Conservation (phyloP, 2,113 vertebrate genomes). For the Amphilophus citrinellus region DNA sequence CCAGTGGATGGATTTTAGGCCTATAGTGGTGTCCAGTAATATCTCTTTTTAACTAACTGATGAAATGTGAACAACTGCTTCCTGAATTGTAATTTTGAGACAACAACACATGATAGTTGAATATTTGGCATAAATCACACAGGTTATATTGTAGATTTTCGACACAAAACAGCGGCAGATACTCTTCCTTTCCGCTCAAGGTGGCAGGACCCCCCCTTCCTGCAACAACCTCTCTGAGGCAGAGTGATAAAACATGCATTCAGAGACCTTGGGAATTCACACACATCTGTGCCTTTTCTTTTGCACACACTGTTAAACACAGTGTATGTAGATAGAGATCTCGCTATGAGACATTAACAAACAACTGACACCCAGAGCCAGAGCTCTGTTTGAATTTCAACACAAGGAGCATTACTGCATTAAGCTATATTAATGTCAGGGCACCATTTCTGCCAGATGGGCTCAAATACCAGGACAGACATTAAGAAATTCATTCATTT, state of each 20-base stretch:
- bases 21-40: background rate
- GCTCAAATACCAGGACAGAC: slow-evolving; percentile 35
- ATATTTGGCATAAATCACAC: slow-evolving; percentile 2
- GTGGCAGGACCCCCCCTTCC: slow-evolving; percentile 13
- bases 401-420: slow-evolving; percentile 48
- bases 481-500: slow-evolving; percentile 8
- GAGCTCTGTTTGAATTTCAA: slow-evolving; percentile 47
- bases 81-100: background rate
- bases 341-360: slow-evolving; percentile 64
- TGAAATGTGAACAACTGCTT: background rate
- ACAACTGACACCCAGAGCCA: slow-evolving; percentile 56
- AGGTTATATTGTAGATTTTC: slow-evolving; percentile 9
- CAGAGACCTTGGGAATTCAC: slow-evolving; percentile 79
- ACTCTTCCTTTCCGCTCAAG: slow-evolving; percentile 31
- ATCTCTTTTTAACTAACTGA: background rate
- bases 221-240: slow-evolving; percentile 48
- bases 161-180: slow-evolving; percentile 16
- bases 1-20: background rate
- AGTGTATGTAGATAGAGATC: slow-evolving; percentile 62
- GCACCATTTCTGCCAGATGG: slow-evolving; percentile 43
- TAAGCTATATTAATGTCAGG: slow-evolving; percentile 56
- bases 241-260: slow-evolving; percentile 74
- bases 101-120: background rate
- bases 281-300: slow-evolving; percentile 77
- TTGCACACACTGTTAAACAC: slow-evolving; percentile 68